Evolutionary conservation across 2,888 invertebrate species (phyloP), one percentile per base, ranked within the genome.

Genomic region (Leptinotarsa rubiginosa): DNA sequence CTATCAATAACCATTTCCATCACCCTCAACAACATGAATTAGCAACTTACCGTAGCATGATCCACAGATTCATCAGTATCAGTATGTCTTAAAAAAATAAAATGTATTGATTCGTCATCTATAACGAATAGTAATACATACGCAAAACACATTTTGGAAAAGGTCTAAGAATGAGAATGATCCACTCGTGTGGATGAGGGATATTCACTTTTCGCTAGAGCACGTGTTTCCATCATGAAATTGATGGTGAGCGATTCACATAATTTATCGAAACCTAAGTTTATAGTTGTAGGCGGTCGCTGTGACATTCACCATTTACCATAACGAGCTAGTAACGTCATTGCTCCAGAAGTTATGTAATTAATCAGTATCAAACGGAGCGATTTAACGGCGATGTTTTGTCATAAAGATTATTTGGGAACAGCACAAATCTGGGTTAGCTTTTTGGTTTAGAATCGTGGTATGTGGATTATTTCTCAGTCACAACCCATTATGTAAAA

Each of bases 351-450:
- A 47, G 47, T 47, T 47, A 47, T 47, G 3, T 47, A 47, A 47
- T 47, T 47, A 47, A 47, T 47, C 47, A 47, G 47, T 47, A 47
- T 47, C 47, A 47, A 47, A 47, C 47, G 22, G 22, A 22, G 22
- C 22, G 62, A 62, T 10, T 62, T 22, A 31, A 62, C 20, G 22
- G 22, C 10, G 31, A 20, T 20, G 22, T 20, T 41, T 41, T 64
- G 41, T 41, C 10, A 64, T 64, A 12, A 20, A 64, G 13, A 64
- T 64, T 22, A 64, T 64, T 20, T 64, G 41, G 31, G 22, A 64
- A 25, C 64, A 16, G 64, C 64, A 64, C 41, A 13, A 20, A 64
- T 64, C 64, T 64, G 64, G 64, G 31, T 64, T 41, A 16, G 59
- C 13, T 59, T 59, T 13, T 50, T n/a, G 50, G 50, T 50, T 16